Percentiles rank a stretch among this genome's conserved stretches.
These are phyloP conservation scores for Polyommatus iphigenia DNA, from an alignment of 2,888 invertebrate species.

Conservation along the genomic window DNA sequence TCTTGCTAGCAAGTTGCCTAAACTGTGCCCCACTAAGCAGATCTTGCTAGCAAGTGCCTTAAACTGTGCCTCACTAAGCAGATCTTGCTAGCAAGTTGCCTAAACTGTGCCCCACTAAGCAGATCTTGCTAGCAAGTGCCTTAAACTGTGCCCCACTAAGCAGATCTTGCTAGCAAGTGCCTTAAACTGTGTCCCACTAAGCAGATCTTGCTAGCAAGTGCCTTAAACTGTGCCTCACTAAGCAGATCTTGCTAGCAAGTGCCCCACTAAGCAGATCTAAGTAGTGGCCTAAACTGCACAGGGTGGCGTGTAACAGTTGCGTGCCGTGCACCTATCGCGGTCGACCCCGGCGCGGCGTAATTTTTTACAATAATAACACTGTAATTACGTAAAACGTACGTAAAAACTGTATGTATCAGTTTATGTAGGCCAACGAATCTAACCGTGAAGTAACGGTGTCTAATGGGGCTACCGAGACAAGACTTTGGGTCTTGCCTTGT, in stretches of 20 bases:
- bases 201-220: no score
- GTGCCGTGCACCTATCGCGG: conserved; percentile 56
- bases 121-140: no score
- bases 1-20: no score
- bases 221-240: not conserved
- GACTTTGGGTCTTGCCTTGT: no score
- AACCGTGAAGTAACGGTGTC: conserved; percentile 7
- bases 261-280: not conserved
- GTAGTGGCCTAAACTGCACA: not conserved
- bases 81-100: no score
- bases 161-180: no score
- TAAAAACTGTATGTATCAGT: no score
- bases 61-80: not conserved
- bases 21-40: no score
- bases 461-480: not conserved
- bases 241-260: no score
- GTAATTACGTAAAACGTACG: conserved; percentile 57
- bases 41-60: no score
- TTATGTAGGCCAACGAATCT: conserved; percentile 26
- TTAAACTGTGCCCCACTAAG: not conserved
- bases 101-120: no score
- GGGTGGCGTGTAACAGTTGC: conserved; percentile 42
- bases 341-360: conserved; percentile 57
- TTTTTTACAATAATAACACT: conserved; percentile 63
- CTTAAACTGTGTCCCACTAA: no score